Base-by-base conservation (phyloP, 2,113 vertebrate genomes). In the Dunckerocampus dactyliophorus region DNA sequence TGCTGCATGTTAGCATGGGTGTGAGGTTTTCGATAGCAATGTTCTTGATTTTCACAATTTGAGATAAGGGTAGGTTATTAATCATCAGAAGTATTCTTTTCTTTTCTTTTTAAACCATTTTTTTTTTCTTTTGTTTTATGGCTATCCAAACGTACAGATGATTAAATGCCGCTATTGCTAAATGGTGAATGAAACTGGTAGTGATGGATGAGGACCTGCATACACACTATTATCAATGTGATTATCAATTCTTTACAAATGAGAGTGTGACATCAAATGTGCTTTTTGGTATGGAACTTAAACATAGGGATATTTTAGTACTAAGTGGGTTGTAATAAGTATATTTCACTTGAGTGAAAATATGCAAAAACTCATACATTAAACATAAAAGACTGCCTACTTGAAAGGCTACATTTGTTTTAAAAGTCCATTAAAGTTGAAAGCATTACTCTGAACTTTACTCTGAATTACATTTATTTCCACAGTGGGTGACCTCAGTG, bases 1-100 rank as follows among this genome's bases (percentile, higher is more conserved):
- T n/a, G 55, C 71, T 74, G 71, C 72, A 76, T 74, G 74, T 70
- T 77, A 71, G 59, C 22, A 28, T 34, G 31, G 31, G 6, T 57
- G 59, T 47, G 24, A 47, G 45, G 63, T 72, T 65, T 72, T 22
- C 63, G 55, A 67, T 58, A 59, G 56, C 31, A 52, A 19, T 43
- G 48, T 65, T 69, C 50, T 57, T 47, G 6, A 52, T 62, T 72
- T 55, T 65, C 52, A 63, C 15, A 22, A 16, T 52, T 28, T 28
- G 14, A 24, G 50, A 28, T 31, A 17, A 52, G 14, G 24, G 22
- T 11, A 8, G 24, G 50, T 63, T 72, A 76, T 82, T 59, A 70
- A 81, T 81, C 71, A 71, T 57, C 43, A 58, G 19, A 8, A 39
- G 8, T 28, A 51, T 65, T 28, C 19, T 47, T 47, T 43, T 57